Conservation (phyloP, 2,888 invertebrate genomes). For the Eupithecia subfuscata region DNA sequence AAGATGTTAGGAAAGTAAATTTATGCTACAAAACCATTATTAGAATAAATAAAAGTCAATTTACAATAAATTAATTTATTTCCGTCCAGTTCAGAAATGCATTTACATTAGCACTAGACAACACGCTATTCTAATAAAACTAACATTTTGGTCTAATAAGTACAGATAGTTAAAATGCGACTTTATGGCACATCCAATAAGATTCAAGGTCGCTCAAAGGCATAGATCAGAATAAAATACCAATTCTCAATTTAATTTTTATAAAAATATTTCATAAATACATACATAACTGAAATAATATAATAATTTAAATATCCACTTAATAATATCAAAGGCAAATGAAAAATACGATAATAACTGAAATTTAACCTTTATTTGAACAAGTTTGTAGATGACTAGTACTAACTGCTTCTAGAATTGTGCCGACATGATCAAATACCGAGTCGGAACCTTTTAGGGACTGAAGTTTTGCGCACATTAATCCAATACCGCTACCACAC, state of each 20-base stretch:
- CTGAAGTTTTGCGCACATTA: not conserved
- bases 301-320: not conserved
- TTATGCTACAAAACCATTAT: not conserved
- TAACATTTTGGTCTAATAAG: slow-evolving; percentile 28
- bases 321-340: not conserved
- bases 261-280: not conserved
- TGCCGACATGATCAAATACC: slow-evolving; percentile 17
- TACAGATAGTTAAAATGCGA: slow-evolving; percentile 21
- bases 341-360: not conserved
- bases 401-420: slow-evolving; percentile 19
- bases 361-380: not conserved
- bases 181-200: slow-evolving; percentile 28
- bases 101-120: not conserved
- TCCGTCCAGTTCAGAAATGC: not conserved
- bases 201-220: slow-evolving; percentile 17
- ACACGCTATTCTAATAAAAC: slow-evolving; percentile 16
- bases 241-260: not conserved
- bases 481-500: too few relatives aligned
- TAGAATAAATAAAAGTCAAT: slow-evolving; percentile 1
- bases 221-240: not conserved
- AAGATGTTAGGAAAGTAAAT: not conserved
- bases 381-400: slow-evolving; percentile 38
- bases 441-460: not conserved
- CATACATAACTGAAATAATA: not conserved
- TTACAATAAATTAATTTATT: slow-evolving; percentile 35